These are phyloP conservation scores for Channa striata DNA, from an alignment of 2,797 vertebrate species.

Conservation along the genomic window DNA sequence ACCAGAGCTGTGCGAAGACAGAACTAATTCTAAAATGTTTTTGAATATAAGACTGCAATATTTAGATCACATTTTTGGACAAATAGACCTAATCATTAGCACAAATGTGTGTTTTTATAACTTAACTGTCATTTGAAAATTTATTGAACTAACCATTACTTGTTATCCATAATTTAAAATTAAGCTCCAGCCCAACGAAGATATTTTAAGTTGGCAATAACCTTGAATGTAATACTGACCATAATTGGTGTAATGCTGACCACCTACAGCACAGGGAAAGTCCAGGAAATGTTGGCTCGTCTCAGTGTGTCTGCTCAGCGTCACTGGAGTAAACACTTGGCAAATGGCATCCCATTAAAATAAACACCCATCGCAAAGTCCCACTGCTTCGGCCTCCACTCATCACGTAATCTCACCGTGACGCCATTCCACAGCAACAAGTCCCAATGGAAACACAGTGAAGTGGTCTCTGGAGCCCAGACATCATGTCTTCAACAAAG, in stretches of 20 bases:
- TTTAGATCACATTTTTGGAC: too few species aligned
- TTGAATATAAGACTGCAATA: too few species aligned
- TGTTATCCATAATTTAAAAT: slow-evolving; percentile 5
- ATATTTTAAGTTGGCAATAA: background rate
- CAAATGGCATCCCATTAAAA: slow-evolving; percentile 23
- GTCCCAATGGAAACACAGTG: slow-evolving; percentile 18
- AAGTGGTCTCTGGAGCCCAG: background rate
- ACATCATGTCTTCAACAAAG: slow-evolving; percentile 1
- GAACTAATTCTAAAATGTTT: too few species aligned
- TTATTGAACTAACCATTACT: background rate
- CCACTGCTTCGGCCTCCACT: slow-evolving; percentile 1
- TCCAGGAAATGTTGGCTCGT: slow-evolving; percentile 27
- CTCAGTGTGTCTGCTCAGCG: slow-evolving; percentile 52
- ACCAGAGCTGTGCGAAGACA: too few species aligned
- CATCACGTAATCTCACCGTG: slow-evolving; percentile 9
- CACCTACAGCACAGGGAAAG: background rate
- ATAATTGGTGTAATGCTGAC: slow-evolving; percentile 26
- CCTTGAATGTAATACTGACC: slow-evolving; percentile 17
- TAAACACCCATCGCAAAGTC: slow-evolving; percentile 50
- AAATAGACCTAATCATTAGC: too few species aligned
- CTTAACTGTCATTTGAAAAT: too few species aligned
- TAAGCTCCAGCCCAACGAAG: background rate
- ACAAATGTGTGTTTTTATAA: too few species aligned
- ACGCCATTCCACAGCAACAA: slow-evolving; percentile 33
- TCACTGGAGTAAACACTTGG: slow-evolving; percentile 62